These are phyloP conservation scores for Leptinotarsa rubiginosa DNA, from an alignment of 2,888 invertebrate species.

Conservation along the genomic window DNA sequence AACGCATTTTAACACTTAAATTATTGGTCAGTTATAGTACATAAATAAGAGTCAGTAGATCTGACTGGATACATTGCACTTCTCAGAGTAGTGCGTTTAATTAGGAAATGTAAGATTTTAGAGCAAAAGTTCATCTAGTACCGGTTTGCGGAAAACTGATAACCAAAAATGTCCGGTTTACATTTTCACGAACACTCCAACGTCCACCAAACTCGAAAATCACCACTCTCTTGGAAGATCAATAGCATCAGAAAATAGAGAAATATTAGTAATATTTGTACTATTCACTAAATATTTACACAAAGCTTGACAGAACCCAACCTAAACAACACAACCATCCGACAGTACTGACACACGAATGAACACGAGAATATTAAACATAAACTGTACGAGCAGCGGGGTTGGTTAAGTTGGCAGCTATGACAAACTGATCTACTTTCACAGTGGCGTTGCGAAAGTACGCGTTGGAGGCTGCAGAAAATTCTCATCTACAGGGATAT, in stretches of 20 bases:
- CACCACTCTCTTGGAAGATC: not conserved
- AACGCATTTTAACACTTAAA: slow-evolving; percentile 3
- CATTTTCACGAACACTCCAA: slow-evolving; percentile 26
- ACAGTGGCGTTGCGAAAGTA: slow-evolving; percentile 7
- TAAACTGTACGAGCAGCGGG: not conserved
- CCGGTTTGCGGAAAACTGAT: slow-evolving; percentile 39
- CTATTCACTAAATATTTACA: slow-evolving; percentile 26
- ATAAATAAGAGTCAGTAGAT: not conserved
- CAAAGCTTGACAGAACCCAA: slow-evolving; percentile 29
- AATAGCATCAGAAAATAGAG: not conserved
- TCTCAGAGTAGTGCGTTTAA: slow-evolving; percentile 10
- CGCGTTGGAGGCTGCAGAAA: not conserved
- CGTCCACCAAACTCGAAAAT: not conserved
- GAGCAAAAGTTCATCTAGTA: slow-evolving; percentile 47
- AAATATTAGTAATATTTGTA: slow-evolving; percentile 12
- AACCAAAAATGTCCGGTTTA: slow-evolving; percentile 30
- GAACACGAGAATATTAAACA: not conserved
- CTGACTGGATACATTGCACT: slow-evolving; percentile 11
- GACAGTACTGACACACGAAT: slow-evolving; percentile 23
- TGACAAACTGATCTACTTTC: not conserved
- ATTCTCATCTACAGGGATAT: no score
- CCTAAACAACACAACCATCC: slow-evolving; percentile 23
- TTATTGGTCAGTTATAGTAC: not conserved
- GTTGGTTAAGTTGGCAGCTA: slow-evolving; percentile 14
- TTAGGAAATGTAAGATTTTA: slow-evolving; percentile 36